Conservation (phyloP, 2,113 vertebrate genomes). For the Notiomystis cincta region DNA sequence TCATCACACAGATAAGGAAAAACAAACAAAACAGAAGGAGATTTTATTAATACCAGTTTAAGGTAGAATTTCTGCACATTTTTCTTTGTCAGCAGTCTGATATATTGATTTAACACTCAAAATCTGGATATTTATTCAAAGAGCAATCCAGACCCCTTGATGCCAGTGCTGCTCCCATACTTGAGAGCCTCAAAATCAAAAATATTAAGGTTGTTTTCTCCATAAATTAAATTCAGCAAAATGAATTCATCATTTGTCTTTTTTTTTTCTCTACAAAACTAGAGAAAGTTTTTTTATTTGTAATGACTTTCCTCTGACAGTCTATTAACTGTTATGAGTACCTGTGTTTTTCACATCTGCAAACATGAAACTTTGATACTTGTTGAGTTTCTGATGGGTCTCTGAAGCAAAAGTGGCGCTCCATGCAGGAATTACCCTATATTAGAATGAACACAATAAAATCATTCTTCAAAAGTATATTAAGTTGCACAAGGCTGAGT, state of each 20-base stretch:
- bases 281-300: not conserved
- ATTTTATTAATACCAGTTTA: not conserved
- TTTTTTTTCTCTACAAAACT: not conserved
- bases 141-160: not conserved
- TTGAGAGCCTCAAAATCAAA: not conserved
- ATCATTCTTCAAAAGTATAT: conserved; percentile 34
- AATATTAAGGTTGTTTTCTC: not conserved
- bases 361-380: not conserved
- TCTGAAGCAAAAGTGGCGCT: not conserved
- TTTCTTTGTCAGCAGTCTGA: not conserved
- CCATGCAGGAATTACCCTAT: not conserved
- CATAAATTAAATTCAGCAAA: not conserved
- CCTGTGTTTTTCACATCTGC: conserved; percentile 33
- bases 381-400: not conserved
- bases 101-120: not conserved
- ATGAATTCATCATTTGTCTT: not conserved
- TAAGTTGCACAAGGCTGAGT: conserved; percentile 25
- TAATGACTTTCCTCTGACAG: conserved; percentile 5
- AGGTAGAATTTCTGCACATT: not conserved
- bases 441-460: conserved; percentile 32
- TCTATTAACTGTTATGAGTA: conserved; percentile 38
- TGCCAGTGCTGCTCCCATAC: not conserved
- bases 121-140: not conserved
- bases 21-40: not conserved
- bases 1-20: not conserved